Evolutionary conservation across 92 coral and sea anemone species (phyloP), one percentile per base, ranked within the genome.

Genomic region (Porites evermanni): DNA sequence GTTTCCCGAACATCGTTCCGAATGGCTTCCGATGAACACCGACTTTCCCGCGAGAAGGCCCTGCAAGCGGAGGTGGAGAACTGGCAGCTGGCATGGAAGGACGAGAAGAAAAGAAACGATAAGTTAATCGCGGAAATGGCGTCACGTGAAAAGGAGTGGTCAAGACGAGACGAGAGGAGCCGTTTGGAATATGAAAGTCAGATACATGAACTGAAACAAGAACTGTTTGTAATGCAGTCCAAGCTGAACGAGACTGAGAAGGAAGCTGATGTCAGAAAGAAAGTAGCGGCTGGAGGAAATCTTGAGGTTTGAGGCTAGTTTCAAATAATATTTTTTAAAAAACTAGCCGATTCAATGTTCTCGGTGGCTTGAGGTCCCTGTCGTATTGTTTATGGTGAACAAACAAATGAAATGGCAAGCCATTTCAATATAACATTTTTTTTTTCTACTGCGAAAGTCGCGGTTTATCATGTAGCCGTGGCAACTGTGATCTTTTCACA

Each of bases 61-160:
- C 69, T 97, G 77, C 96, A 88, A 53, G 83, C 90, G 38, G 98
- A 95, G 91, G 88, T 95, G 38, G 96, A 95, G 79, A 88, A 97
- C 72, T 97, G 99, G 99, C 99, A 93, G 86, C 72, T 85, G 44
- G 94, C 93, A 11, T 97, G 98, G 98, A 97, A 95, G 66, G 99
- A 97, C 79, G 99, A 97, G 86, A 85, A 93, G 63, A 91, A 90
- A 58, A 89, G 98, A 59, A 95, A 92, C 71, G 98, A 97, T 69
- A 97, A 97, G 61, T 78, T 97, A 68, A 91, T 97, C 23, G 93
- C 88, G 2, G 97, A 95, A 67, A 79, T 97, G 67, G 96, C 95
- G 11, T 89, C 93, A 50, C 91, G 98, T 26, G 99, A 97, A 71
- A 93, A 89, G 81, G 98, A 97, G 66, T 91, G 94, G 92, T 90